Conservation (phyloP, 2,888 invertebrate genomes). For the Agrilus mali region DNA sequence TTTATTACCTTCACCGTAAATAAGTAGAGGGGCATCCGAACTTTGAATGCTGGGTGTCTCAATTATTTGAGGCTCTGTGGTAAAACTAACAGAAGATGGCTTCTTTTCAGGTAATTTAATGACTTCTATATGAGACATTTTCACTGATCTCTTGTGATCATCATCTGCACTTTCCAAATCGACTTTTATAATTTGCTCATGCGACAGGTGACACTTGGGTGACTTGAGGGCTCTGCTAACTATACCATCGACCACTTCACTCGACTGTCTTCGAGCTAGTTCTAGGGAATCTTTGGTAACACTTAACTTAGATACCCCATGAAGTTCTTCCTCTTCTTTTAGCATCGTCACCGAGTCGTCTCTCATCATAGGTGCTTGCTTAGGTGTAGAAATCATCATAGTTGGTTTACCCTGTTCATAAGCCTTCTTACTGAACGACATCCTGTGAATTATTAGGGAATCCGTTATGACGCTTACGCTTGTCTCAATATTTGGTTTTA, state of each 20-base stretch:
- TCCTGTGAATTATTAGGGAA: conserved; percentile 8
- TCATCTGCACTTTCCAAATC: conserved; percentile 1
- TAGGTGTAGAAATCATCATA: not conserved
- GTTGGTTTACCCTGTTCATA: not conserved
- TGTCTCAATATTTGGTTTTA: conserved; percentile 4
- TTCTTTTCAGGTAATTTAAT: conserved; percentile 12
- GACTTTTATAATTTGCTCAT: too few relatives aligned
- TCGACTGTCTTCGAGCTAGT: conserved; percentile 9
- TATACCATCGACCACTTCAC: not conserved
- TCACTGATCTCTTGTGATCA: conserved; percentile 8
- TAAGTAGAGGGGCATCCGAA: conserved; percentile 11
- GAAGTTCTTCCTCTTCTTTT: not conserved
- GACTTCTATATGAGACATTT: conserved; percentile 20
- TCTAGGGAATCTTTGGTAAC: conserved; percentile 12
- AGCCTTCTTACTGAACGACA: conserved; percentile 1
- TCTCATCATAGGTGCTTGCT: not conserved
- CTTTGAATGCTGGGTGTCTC: conserved; percentile 6
- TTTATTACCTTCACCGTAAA: conserved; percentile 6
- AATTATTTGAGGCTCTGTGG: conserved; percentile 7
- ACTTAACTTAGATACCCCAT: conserved; percentile 9
- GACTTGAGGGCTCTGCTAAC: too few relatives aligned
- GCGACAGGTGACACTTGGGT: too few relatives aligned
- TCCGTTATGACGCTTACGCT: conserved; percentile 5
- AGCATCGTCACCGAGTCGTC: not conserved
- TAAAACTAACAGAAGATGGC: conserved; percentile 6